phyloP scores from a whole-genome alignment of 2,888 invertebrate species.

The Bugulina stolonifera region DNA sequence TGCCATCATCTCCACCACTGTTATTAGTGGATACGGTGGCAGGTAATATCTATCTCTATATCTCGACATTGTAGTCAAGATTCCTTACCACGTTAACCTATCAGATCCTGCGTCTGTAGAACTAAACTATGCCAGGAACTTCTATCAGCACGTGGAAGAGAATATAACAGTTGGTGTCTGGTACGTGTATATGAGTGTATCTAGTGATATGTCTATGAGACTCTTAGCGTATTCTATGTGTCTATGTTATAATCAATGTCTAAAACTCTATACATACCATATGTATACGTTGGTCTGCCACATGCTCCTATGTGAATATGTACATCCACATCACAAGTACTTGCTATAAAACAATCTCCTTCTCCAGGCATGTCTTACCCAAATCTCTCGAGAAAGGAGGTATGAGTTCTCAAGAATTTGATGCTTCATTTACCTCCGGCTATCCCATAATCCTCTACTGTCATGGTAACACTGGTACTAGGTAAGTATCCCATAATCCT shows the following conservation, averaged over 20 bases:
- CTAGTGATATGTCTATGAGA: no score
- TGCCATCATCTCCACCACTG: no score
- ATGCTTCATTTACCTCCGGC: neutral
- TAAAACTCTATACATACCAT: no score
- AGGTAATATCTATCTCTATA: no score
- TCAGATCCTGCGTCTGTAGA: constrained; percentile 9
- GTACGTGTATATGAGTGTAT: no score
- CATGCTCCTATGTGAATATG: no score
- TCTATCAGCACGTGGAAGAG: neutral
- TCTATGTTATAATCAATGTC: no score
- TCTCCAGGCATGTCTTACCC: constrained; percentile 24
- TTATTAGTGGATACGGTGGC: no score
- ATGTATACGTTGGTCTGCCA: no score
- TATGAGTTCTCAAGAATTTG: neutral
- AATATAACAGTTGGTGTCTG: constrained; percentile 26
- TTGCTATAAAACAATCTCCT: neutral
- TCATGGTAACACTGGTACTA: constrained; percentile 26
- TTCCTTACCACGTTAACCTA: constrained; percentile 20
- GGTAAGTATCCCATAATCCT: constrained; percentile 21
- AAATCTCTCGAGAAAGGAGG: neutral
- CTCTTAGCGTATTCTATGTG: no score
- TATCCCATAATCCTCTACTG: constrained; percentile 21
- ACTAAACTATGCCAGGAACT: constrained; percentile 11
- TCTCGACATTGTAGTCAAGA: constrained; percentile 27
- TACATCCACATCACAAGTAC: no score